These are phyloP conservation scores for Clusia tigrina DNA, from an alignment of 2,888 invertebrate genomes.

Conservation along the genomic window DNA sequence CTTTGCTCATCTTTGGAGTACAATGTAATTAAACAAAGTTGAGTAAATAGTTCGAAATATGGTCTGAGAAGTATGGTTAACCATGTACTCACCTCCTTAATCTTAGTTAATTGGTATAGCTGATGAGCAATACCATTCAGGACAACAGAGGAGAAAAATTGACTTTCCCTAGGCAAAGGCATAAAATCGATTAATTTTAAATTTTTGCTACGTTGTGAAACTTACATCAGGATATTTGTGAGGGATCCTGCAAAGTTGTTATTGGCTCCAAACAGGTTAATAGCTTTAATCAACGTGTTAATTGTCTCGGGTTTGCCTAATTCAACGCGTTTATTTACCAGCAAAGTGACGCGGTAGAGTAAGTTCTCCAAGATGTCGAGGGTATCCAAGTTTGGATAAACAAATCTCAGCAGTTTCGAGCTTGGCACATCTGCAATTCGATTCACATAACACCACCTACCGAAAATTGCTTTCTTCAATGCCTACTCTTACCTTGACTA, in stretches of 20 bases:
- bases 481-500: constrained; percentile 41
- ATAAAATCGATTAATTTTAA: neutral
- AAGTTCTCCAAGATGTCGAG: constrained; percentile 61
- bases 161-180: constrained; percentile 53
- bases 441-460: neutral
- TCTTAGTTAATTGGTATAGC: constrained; percentile 57
- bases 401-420: constrained; percentile 44
- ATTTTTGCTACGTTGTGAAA: neutral
- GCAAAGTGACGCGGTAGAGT: constrained; percentile 55
- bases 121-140: constrained; percentile 60
- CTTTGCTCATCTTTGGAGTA: constrained; percentile 49
- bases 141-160: constrained; percentile 62
- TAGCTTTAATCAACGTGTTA: constrained; percentile 57
- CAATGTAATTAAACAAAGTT: neutral
- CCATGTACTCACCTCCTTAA: constrained; percentile 53
- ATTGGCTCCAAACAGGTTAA: constrained; percentile 57
- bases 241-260: constrained; percentile 58
- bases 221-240: constrained; percentile 62
- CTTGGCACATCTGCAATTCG: constrained; percentile 47
- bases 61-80: too few relatives aligned
- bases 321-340: constrained; percentile 57
- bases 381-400: constrained; percentile 46
- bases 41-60: neutral
- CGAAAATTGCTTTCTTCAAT: too few relatives aligned
- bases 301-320: constrained; percentile 60